Base-by-base conservation (phyloP, 2,113 vertebrate species). In the Halichoeres trimaculatus region DNA sequence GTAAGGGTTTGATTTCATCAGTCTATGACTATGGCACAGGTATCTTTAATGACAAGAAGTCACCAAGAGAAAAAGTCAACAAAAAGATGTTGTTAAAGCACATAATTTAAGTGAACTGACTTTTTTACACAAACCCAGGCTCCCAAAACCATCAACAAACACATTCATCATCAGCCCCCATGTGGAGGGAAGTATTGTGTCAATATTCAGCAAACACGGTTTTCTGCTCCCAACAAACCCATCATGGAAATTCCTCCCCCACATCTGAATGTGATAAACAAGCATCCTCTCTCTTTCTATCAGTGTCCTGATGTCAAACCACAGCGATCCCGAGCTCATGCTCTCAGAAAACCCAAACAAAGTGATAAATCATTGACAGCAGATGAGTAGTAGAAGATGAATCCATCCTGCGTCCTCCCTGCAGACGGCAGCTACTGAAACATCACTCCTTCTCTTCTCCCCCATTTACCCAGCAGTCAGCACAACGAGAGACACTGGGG, bases 291-390 rank as follows among this genome's bases (percentile, higher is more conserved):
- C 12, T 60, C 23, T 52, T 23, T 48, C 45, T 64, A 24, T 75
- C 63, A 43, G 59, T 5, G 51, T 65, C 19, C 50, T 50, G 72
- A 77, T 74, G 63, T 53, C 45, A 58, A 48, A 62, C 73, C 73
- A 53, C 60, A 65, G 62, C 35, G 48, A 81, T 56, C 54, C 38
- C 3, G 17, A 61, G 45, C 19, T 47, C 55, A 12, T 65, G 73
- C 58, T 72, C 76, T 74, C 22, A 76, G 67, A 84, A 70, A 83
- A 73, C 61, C 34, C 86, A 88, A 84, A 83, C 74, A 85, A 78
- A 67, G 74, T 56, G 43, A 85, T 87, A 84, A 89, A 88, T 88
- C 82, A 83, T 20, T 55, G 81, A 59, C 41, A 67, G 78, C 53
- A 66, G 69, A 81, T 87, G 57, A 71, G 75, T 50, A 51, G 65